Conservation (phyloP, 2,888 invertebrate genomes). For the Callinectes sapidus region DNA sequence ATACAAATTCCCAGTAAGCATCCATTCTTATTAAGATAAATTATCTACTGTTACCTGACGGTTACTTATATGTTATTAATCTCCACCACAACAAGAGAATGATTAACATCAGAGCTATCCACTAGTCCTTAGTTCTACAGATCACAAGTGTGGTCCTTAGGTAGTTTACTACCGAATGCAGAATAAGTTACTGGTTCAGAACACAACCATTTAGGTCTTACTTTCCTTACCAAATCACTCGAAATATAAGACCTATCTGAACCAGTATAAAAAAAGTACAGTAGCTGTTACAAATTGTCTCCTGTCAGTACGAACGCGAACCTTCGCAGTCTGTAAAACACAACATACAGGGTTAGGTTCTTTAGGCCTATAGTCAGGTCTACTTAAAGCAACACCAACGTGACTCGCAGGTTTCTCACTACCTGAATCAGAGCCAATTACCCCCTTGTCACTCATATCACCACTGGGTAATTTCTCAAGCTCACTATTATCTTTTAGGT, state of each 20-base stretch:
- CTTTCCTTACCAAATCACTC: slow-evolving; percentile 39
- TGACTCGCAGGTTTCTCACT: background rate
- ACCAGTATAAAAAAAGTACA: slow-evolving; percentile 44
- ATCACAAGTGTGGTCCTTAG: no score
- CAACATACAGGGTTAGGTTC: no score
- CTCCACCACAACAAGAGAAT: slow-evolving; percentile 20
- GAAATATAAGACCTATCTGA: slow-evolving; percentile 49
- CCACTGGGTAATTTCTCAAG: no score
- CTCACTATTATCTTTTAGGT: no score
- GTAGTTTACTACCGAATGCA: no score
- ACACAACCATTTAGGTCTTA: slow-evolving; percentile 47
- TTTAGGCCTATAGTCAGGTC: background rate
- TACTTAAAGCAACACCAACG: slow-evolving; percentile 30
- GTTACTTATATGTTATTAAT: slow-evolving; percentile 22
- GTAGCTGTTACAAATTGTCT: slow-evolving; percentile 39
- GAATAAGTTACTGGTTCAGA: no score
- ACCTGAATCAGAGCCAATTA: no score
- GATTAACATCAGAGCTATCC: no score
- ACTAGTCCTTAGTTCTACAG: no score
- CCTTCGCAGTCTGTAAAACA: no score
- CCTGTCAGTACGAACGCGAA: background rate
- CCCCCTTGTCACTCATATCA: no score
- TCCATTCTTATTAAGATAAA: slow-evolving; percentile 42
- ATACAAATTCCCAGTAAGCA: slow-evolving; percentile 62
- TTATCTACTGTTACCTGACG: slow-evolving; percentile 40